A percentile compares a stretch with the other conserved stretches of the same genome.
Evolutionary conservation across 2,888 invertebrate species (phyloP).

Genomic region (Stenoptilia bipunctidactyla): DNA sequence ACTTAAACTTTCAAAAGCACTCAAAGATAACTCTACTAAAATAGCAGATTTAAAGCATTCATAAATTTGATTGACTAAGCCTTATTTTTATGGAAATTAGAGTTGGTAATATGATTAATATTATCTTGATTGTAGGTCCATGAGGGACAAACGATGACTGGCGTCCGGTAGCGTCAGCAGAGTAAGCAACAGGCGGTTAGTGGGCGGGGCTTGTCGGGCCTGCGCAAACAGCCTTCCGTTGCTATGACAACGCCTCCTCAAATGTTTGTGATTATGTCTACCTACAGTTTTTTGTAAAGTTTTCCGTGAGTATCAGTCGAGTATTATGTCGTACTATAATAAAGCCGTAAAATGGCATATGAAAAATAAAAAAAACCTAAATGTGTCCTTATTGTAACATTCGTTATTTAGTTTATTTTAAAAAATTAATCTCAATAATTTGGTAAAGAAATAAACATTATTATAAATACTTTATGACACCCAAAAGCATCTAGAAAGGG

Average conservation of each 20-base stretch:
- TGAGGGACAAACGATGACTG: conserved; percentile 41
- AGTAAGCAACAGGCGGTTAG: conserved; percentile 59
- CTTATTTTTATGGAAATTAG: conserved; percentile 4
- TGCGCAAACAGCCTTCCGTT: conserved; percentile 48
- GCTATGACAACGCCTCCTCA: conserved; percentile 59
- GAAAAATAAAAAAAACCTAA: too few species aligned
- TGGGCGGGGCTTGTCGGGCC: conserved; percentile 50
- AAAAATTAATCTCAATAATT: too few species aligned
- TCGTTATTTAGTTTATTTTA: too few species aligned
- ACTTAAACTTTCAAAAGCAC: too few species aligned
- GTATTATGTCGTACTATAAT: too few species aligned
- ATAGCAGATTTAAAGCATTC: conserved; percentile 19
- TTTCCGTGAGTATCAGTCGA: neutral
- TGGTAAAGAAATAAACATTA: too few species aligned
- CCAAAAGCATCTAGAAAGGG: too few species aligned
- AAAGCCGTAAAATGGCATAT: too few species aligned
- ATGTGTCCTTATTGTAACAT: too few species aligned
- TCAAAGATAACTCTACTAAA: too few species aligned
- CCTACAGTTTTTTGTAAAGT: conserved; percentile 28
- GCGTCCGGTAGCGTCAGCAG: conserved; percentile 34
- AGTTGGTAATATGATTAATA: neutral
- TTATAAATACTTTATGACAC: too few species aligned
- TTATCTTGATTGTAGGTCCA: conserved; percentile 34
- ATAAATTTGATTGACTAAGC: conserved; percentile 7
- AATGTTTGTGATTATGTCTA: conserved; percentile 53